Conservation (phyloP, 1,140 invertebrate species). For the Cydia strobilella region DNA sequence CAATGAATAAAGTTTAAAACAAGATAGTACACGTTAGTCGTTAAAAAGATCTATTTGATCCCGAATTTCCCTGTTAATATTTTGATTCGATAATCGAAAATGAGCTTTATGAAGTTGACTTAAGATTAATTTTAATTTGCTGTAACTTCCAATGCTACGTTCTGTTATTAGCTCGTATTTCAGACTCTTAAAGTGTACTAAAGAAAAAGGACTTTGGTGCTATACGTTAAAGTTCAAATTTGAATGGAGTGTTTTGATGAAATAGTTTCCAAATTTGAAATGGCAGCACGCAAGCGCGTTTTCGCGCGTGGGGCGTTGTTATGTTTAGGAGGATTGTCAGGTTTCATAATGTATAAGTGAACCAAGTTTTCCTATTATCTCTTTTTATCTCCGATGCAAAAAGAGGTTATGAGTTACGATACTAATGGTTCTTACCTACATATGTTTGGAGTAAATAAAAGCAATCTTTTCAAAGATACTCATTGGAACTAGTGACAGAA, state of each 20-base stretch:
- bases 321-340: not conserved
- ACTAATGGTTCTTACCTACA: too few relatives aligned
- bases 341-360: not conserved
- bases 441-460: too few relatives aligned
- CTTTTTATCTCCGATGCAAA: not conserved
- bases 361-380: not conserved
- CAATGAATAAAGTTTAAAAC: not conserved
- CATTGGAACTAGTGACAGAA: too few relatives aligned
- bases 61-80: not conserved
- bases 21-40: not conserved
- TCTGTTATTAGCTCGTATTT: not conserved
- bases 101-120: not conserved
- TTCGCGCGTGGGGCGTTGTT: not conserved
- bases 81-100: not conserved
- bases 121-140: not conserved
- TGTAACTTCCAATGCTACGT: not conserved
- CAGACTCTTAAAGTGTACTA: not conserved
- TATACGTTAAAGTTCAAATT: not conserved
- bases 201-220: not conserved
- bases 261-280: constrained; percentile 30
- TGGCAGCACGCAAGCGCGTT: constrained; percentile 29
- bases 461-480: too few relatives aligned
- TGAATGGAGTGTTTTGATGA: not conserved
- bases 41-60: not conserved
- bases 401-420: too few relatives aligned